Evolutionary conservation across 2,113 vertebrate genomes (phyloP), one percentile per base, ranked within the genome.

Genomic region (Dunckerocampus dactyliophorus): DNA sequence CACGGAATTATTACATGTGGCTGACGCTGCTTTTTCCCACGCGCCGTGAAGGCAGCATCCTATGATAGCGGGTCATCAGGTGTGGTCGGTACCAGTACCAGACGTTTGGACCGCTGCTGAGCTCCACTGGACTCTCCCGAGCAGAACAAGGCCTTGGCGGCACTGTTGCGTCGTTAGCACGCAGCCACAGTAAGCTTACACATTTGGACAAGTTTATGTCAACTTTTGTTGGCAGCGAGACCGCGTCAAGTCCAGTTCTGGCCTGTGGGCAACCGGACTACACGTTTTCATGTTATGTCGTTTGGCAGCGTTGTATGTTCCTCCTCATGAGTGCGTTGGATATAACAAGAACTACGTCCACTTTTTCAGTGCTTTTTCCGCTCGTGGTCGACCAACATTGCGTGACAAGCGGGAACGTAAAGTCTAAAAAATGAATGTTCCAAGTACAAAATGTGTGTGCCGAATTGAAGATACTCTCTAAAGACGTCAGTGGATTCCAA

Each of bases 1-100:
- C 47, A n/a, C 4, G 11, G 17, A 21, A 20, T 17, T 48, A 9
- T 10, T 8, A 48, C 47, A 48, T 48, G 1, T n/a, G 37, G 16
- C 4, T 10, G 53, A 42, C 34, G 1, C 10, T 8, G 54, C 5
- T 47, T 59, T 47, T 6, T 43, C 43, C 79, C 52, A 71, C 46
- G 19, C 7, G 37, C 22, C 67, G 0, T 77, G 79, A 87, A 87
- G 4, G 81, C 81, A 47, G 59, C 82, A 37, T 65, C 61, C 69
- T 70, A 69, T 80, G 81, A 63, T 70, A 62, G 70, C n/a, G 64
- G 79, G 71, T 75, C 80, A 71, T 74, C 82, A 85, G 83, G 83
- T 87, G 85, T 87, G 85, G 85, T 72, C 79, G 58, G 55, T 64
- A 8, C 31, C 52, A 13, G n/a, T 21, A 21, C 24, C 53, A 68